Base-by-base conservation (phyloP, 53 echinoderm and acorn worm species). In the Echinarachnius parma region DNA sequence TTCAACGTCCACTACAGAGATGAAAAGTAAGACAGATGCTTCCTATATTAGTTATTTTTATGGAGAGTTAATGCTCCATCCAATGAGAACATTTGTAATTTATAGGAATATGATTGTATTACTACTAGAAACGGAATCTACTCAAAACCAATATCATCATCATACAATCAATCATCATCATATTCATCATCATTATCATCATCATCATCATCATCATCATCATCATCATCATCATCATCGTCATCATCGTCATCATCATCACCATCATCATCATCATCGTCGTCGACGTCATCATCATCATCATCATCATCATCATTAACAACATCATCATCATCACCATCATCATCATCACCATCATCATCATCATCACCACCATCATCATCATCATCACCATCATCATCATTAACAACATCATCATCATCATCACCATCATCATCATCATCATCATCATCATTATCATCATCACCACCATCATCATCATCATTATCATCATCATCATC, bases 1-100 rank as follows among this genome's bases (percentile, higher is more conserved):
- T 98, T 98, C 77, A 98, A 98, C 70, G 54, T 98, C 46, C 80
- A 74, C 69, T 98, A 90, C 76, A 39, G 98, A 50, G 88, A 98
- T 53, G 98, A 98, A 67, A 88, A 92, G 98, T 98, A 44, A 70
- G 89, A 77, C 2, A n/a, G n/a, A n/a, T n/a, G n/a, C n/a, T n/a
- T n/a, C n/a, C n/a, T n/a, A n/a, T n/a, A n/a, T 31, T 0, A 28
- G 5, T 5, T 20, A 23, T 18, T n/a, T n/a, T n/a, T n/a, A n/a
- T n/a, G n/a, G n/a, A n/a, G n/a, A n/a, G n/a, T n/a, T n/a, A n/a
- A n/a, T n/a, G n/a, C n/a, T n/a, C n/a, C n/a, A n/a, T n/a, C n/a
- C n/a, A n/a, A n/a, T n/a, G n/a, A n/a, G n/a, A n/a, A n/a, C n/a
- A n/a, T n/a, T n/a, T n/a, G n/a, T n/a, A n/a, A n/a, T n/a, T n/a